Evolutionary conservation across 2,888 invertebrate species (phyloP), one percentile per base, ranked within the genome.

Genomic region (Idaea biselata): DNA sequence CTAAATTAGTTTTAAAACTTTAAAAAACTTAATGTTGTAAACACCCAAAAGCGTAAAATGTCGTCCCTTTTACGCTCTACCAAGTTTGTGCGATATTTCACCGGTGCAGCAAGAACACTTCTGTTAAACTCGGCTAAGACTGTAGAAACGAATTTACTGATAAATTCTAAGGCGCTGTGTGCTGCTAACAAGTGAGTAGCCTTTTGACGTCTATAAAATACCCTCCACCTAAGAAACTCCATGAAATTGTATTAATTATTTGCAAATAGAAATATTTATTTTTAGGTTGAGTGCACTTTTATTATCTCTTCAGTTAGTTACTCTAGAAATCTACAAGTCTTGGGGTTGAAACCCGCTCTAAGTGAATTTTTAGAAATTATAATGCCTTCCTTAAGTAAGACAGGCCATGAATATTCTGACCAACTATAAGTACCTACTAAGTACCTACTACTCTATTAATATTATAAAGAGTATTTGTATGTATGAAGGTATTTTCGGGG

Each of bases 21-120:
- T 68, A 54, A 18, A 67, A 66, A 18, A 53, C 18, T 53, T 17
- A 53, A 59, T 59, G 16, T 55, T 62, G 7, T 54, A n/a, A 58
- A 16, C 18, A 14, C 33, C 33, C 25, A 59, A 44, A 62, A 60
- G 63, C 68, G 58, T 64, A 90, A 71, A 73, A 95, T 95, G 95
- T 94, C 94, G 77, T 94, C 95, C 68, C 93, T 95, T 72, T 84
- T 95, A 78, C 93, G 96, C 75, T 95, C 96, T 61, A 95, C 96
- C 53, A 96, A 96, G 86, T 95, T 96, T 87, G 93, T 96, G 70
- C 93, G 96, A 71, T 95, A 95, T 84, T 95, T 96, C 78, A 95
- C 95, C 70, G 95, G 95, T 76, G 95, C 96, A 73, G 95, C 96
- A 55, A 93, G 95, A 74, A 95, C 95, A 75, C 91, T 96, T 58